These are phyloP conservation scores for Gymnogyps californianus DNA, from an alignment of 2,113 vertebrate species.

Conservation along the genomic window DNA sequence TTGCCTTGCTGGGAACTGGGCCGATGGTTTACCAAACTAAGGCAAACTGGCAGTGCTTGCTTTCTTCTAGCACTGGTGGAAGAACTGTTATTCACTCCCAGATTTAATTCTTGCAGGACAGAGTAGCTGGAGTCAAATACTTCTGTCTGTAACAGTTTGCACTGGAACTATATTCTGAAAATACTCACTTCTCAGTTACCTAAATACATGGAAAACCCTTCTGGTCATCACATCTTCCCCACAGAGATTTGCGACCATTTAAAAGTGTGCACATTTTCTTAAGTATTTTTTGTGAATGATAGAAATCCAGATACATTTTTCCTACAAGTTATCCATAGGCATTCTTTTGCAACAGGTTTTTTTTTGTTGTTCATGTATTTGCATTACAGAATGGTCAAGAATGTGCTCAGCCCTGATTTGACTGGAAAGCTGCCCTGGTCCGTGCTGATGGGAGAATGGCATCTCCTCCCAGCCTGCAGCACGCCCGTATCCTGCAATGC, in stretches of 20 bases:
- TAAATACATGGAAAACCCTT: background rate
- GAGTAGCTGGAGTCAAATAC: background rate
- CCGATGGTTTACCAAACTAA: background rate
- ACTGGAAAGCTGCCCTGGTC: background rate
- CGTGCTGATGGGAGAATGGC: background rate
- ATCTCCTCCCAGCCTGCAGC: background rate
- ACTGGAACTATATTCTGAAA: background rate
- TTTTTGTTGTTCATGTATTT: background rate
- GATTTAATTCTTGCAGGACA: background rate
- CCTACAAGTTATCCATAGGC: background rate
- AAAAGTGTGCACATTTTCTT: background rate
- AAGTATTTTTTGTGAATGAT: background rate
- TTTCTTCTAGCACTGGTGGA: background rate
- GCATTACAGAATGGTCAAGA: background rate
- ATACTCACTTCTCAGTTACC: background rate
- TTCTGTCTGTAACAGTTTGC: background rate
- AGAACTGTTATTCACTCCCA: background rate
- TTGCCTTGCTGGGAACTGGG: background rate
- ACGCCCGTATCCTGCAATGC: fast-evolving
- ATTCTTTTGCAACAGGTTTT: background rate
- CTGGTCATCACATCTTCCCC: background rate
- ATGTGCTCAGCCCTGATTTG: background rate
- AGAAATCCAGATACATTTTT: background rate
- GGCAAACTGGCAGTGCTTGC: background rate
- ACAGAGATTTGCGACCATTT: background rate